Evolutionary conservation across 1,140 invertebrate genomes (phyloP).

Genomic region (Heliothis subflexa): DNA sequence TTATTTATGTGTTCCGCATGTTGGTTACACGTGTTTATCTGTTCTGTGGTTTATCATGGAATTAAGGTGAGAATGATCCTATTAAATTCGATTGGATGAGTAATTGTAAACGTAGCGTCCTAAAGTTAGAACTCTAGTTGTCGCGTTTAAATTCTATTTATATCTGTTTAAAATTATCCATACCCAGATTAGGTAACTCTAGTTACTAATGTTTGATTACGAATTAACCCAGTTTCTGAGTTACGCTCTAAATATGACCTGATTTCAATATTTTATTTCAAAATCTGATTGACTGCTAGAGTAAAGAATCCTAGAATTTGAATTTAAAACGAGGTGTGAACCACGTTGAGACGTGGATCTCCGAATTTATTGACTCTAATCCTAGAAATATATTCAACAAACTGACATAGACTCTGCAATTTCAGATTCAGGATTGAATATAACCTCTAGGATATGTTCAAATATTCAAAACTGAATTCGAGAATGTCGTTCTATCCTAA

Average conservation of each 20-base stretch:
- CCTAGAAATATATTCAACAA: slow-evolving; percentile 28
- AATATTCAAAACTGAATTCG: slow-evolving; percentile 24
- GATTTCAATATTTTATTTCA: neutral
- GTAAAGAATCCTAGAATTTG: neutral
- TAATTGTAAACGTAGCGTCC: neutral
- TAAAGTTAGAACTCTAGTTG: neutral
- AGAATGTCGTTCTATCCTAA: neutral
- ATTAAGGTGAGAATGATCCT: slow-evolving; percentile 31
- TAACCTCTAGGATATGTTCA: slow-evolving; percentile 3
- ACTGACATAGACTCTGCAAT: slow-evolving; percentile 26
- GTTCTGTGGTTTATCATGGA: slow-evolving; percentile 45
- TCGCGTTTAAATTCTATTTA: neutral
- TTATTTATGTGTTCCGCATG: slow-evolving; percentile 62
- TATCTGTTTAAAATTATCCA: neutral
- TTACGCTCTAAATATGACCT: no score
- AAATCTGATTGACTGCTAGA: neutral
- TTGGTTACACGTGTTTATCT: slow-evolving; percentile 50
- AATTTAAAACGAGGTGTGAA: slow-evolving; percentile 11
- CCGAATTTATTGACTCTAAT: slow-evolving; percentile 14
- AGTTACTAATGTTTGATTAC: no score
- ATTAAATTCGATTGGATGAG: slow-evolving; percentile 29
- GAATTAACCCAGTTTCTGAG: no score
- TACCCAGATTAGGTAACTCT: neutral
- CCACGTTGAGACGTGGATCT: neutral
- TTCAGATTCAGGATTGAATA: slow-evolving; percentile 15